A percentile compares a stretch with the other conserved stretches of the same genome.
Evolutionary conservation across 2,797 vertebrate genomes (phyloP).

Genomic region (Meriones psammophilus): DNA sequence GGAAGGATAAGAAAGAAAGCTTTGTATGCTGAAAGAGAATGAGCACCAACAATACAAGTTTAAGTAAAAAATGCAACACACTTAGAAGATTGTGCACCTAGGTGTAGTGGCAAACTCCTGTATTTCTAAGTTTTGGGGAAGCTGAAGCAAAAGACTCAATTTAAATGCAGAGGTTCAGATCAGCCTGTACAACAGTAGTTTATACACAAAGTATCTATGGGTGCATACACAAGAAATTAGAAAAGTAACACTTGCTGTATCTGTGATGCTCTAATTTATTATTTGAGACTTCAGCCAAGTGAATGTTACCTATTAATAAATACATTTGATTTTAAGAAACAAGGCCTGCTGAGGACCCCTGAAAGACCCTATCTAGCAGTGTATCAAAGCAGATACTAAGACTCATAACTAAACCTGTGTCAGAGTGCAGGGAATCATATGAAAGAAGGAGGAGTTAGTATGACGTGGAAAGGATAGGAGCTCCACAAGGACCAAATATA

Average conservation of each 20-base stretch:
- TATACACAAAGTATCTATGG: constrained; percentile 15
- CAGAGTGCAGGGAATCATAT: too few species aligned
- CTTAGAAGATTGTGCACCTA: neutral
- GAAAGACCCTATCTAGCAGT: too few species aligned
- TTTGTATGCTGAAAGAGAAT: constrained; percentile 10
- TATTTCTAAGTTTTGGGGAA: neutral
- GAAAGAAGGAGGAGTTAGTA: too few species aligned
- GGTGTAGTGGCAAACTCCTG: neutral
- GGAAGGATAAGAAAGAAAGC: neutral
- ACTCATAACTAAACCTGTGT: too few species aligned
- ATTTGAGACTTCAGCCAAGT: constrained; percentile 46
- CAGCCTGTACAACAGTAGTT: neutral
- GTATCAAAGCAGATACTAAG: too few species aligned
- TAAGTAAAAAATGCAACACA: neutral
- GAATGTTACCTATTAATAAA: constrained; percentile 17
- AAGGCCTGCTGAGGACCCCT: neutral
- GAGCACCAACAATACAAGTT: neutral
- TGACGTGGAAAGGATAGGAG: too few species aligned
- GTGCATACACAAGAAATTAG: neutral
- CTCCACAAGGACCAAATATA: too few species aligned
- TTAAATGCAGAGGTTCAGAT: neutral
- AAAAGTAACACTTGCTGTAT: neutral
- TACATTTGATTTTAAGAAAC: constrained; percentile 47
- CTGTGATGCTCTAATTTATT: neutral
- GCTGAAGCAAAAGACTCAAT: neutral